phyloP scores from a whole-genome alignment of 2,888 invertebrate species.

The Himalopsyche anomala region DNA sequence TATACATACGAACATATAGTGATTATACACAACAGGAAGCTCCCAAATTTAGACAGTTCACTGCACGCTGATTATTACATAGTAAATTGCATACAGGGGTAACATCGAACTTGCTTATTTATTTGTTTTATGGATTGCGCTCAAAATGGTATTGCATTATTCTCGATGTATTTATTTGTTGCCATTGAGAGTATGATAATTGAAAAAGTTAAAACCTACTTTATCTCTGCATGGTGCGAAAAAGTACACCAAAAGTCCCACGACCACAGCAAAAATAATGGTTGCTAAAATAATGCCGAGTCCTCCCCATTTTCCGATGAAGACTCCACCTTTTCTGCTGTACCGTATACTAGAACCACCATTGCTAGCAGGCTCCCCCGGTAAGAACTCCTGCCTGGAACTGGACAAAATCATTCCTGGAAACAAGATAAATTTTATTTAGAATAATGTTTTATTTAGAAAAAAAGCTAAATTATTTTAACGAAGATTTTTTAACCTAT shows the following conservation, averaged over 20 bases:
- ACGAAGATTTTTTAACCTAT: too few relatives aligned
- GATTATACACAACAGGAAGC: not conserved
- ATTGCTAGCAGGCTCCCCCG: conserved; percentile 73
- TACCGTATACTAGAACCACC: conserved; percentile 77
- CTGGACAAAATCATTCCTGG: conserved; percentile 73
- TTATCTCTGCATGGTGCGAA: conserved; percentile 68
- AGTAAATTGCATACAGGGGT: too few relatives aligned
- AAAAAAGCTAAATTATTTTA: too few relatives aligned
- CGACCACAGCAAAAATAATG: conserved; percentile 70
- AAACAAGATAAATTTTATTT: conserved; percentile 36
- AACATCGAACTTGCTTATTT: too few relatives aligned
- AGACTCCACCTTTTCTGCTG: conserved; percentile 79
- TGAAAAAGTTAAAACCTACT: conserved; percentile 22
- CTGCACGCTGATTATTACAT: not conserved
- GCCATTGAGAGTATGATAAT: too few relatives aligned
- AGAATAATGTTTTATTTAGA: too few relatives aligned
- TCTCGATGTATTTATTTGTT: too few relatives aligned
- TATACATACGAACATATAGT: too few relatives aligned
- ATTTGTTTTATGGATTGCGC: too few relatives aligned
- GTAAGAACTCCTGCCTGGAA: conserved; percentile 79
- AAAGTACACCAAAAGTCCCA: conserved; percentile 74
- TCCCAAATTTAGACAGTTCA: not conserved
- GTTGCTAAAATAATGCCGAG: conserved; percentile 71
- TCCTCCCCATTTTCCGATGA: conserved; percentile 80
- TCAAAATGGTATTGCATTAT: too few relatives aligned